A percentile compares a stretch with the other conserved stretches of the same genome.
These are phyloP conservation scores for Paratrypauchen microcephalus DNA, from an alignment of 2,797 vertebrate genomes.

Conservation along the genomic window DNA sequence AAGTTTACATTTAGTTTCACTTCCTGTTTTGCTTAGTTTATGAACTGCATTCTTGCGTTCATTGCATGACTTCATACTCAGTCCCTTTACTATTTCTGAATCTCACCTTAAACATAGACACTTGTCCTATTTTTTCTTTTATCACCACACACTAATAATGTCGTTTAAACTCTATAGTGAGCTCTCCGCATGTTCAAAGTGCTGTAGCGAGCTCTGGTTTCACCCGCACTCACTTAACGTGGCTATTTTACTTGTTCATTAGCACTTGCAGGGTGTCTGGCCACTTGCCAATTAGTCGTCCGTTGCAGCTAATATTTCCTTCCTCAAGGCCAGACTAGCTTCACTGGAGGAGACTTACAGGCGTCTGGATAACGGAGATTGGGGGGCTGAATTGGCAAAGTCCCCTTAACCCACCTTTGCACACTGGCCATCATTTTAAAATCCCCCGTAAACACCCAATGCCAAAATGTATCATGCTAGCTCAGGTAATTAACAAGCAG, in stretches of 20 bases:
- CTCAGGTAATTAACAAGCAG: slow-evolving; percentile 22
- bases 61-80: neutral
- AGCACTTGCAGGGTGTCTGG: slow-evolving; percentile 54
- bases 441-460: slow-evolving; percentile 20
- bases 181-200: neutral
- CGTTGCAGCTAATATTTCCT: slow-evolving; percentile 62
- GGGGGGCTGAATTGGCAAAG: slow-evolving; percentile 15
- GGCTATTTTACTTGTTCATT: slow-evolving; percentile 60
- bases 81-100: too few species aligned
- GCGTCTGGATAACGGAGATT: slow-evolving; percentile 53
- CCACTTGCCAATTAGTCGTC: slow-evolving; percentile 47
- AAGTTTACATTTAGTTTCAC: neutral
- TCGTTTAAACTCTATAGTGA: neutral
- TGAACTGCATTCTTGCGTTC: neutral
- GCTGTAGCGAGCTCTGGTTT: slow-evolving; percentile 5
- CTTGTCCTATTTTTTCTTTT: neutral
- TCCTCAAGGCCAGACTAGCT: slow-evolving; percentile 51
- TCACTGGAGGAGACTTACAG: slow-evolving; percentile 61
- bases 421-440: slow-evolving; percentile 31
- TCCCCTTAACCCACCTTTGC: slow-evolving; percentile 39
- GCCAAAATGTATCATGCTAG: slow-evolving; percentile 23
- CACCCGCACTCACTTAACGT: slow-evolving; percentile 33
- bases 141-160: neutral
- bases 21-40: neutral
- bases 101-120: neutral